These are phyloP conservation scores for Dynastes tityus DNA, from an alignment of 2,888 invertebrate species.

Conservation along the genomic window DNA sequence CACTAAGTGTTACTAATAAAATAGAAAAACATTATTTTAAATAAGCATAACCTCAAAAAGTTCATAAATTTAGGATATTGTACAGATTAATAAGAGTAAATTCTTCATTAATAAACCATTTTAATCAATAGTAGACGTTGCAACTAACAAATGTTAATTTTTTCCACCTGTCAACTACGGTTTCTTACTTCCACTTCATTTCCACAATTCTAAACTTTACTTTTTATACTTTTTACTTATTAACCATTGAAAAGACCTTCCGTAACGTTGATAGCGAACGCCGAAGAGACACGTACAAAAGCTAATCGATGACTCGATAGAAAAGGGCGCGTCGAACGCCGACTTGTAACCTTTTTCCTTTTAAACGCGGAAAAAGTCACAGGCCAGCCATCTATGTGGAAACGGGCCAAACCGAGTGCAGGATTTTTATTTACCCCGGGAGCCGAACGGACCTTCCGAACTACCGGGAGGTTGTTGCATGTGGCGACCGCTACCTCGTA, in stretches of 20 bases:
- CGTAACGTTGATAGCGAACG: background rate
- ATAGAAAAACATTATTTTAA: no score
- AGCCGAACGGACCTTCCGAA: background rate
- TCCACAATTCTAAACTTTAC: no score
- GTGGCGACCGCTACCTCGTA: slow-evolving; percentile 57
- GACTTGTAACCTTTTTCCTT: slow-evolving; percentile 44
- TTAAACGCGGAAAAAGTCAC: slow-evolving; percentile 62
- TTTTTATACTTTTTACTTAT: no score
- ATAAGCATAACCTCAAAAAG: no score
- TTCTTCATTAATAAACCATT: no score
- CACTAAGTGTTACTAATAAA: no score
- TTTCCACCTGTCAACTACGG: no score
- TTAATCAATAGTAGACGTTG: no score
- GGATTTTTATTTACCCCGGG: slow-evolving; percentile 58
- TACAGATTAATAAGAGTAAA: no score
- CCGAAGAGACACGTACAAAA: background rate
- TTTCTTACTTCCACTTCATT: no score
- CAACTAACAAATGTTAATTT: no score
- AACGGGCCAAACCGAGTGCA: slow-evolving; percentile 65
- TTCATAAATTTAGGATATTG: no score
- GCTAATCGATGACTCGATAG: background rate
- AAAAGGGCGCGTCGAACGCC: slow-evolving; percentile 2
- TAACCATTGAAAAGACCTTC: background rate
- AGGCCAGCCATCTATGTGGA: slow-evolving; percentile 69
- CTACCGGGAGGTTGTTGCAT: slow-evolving; percentile 53